Evolutionary conservation across 2,797 vertebrate genomes (phyloP).

Genomic region (Macrochelys suwanniensis): DNA sequence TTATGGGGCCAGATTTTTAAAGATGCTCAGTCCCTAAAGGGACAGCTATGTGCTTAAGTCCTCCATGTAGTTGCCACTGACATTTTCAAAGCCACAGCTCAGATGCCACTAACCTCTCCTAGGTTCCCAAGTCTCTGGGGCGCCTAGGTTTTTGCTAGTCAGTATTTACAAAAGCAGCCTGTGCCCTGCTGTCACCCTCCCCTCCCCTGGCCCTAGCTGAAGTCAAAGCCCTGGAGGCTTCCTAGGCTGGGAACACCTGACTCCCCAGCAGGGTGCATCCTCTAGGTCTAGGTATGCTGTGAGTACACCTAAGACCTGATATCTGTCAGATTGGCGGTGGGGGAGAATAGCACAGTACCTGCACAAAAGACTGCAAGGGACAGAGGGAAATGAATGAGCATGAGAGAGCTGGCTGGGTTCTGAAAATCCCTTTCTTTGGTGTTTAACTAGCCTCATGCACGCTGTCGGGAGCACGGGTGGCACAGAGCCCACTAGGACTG

Average conservation of each 20-base stretch:
- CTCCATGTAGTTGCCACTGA: not conserved
- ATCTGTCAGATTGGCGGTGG: not conserved
- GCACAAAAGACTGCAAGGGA: not conserved
- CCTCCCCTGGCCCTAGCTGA: not conserved
- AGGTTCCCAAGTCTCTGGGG: not conserved
- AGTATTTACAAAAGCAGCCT: not conserved
- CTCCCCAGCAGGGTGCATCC: not conserved
- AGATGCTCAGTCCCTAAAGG: not conserved
- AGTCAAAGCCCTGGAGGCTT: not conserved
- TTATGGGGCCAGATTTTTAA: not conserved
- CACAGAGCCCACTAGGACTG: not conserved
- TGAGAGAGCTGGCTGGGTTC: not conserved
- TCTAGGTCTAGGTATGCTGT: not conserved
- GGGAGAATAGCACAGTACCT: not conserved
- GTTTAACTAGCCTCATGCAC: not conserved
- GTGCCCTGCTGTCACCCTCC: not conserved
- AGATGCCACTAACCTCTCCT: not conserved
- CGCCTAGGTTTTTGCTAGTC: not conserved
- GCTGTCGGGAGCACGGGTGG: not conserved
- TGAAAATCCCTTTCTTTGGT: not conserved
- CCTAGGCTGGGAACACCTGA: not conserved
- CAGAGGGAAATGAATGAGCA: not conserved
- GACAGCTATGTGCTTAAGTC: not conserved
- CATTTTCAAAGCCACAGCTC: not conserved
- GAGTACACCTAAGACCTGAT: not conserved